phyloP scores from a whole-genome alignment of 2,888 invertebrate species.

The Andrena praecox region DNA sequence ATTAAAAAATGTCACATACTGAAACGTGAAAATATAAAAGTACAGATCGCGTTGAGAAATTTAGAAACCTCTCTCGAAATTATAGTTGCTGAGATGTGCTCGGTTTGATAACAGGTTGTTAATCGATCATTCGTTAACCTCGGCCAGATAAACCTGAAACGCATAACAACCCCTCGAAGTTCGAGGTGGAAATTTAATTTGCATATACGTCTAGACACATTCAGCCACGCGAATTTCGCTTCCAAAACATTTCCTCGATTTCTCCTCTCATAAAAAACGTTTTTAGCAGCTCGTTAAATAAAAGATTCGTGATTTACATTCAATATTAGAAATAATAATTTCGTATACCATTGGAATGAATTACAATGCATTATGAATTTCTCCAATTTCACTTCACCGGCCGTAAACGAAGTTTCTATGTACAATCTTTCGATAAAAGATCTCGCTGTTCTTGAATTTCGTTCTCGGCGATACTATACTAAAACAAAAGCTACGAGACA shows the following conservation, averaged over 20 bases:
- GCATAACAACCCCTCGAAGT: constrained; percentile 20
- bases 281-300: too few relatives aligned
- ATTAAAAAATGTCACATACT: neutral
- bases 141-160: constrained; percentile 28
- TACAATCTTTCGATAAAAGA: neutral
- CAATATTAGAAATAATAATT: too few relatives aligned
- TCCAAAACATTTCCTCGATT: neutral
- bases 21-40: neutral
- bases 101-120: constrained; percentile 55
- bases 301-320: too few relatives aligned
- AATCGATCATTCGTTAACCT: constrained; percentile 59
- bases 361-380: too few relatives aligned
- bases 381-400: too few relatives aligned
- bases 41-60: neutral
- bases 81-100: neutral
- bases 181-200: constrained; percentile 39
- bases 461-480: neutral
- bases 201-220: constrained; percentile 39
- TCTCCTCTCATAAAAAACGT: too few relatives aligned
- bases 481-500: neutral
- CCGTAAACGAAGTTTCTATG: too few relatives aligned
- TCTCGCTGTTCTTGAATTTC: neutral
- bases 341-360: too few relatives aligned
- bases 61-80: neutral
- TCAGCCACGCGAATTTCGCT: neutral